Conservation (phyloP, 2,113 vertebrate species). For the Oenanthe oenanthe region DNA sequence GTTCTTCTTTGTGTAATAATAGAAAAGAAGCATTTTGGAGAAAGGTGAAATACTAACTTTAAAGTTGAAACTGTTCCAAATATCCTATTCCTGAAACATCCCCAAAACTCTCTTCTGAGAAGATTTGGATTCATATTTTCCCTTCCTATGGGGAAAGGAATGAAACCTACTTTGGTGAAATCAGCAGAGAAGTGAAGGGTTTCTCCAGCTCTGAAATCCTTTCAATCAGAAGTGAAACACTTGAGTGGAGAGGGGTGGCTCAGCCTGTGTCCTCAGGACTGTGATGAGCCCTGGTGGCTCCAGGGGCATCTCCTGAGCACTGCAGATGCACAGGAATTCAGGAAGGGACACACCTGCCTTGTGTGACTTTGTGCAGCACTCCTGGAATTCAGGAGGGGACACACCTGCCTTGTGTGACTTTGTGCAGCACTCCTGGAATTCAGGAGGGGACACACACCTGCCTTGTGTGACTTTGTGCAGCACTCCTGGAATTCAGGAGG, state of each 20-base stretch:
- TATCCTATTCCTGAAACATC: background rate
- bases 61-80: background rate
- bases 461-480: too few species aligned
- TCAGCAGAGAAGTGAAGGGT: background rate
- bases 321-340: background rate
- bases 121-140: background rate
- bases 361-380: background rate
- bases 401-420: too few species aligned
- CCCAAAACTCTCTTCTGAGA: background rate
- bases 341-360: background rate
- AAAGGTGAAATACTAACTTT: background rate
- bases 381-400: background rate
- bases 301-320: background rate
- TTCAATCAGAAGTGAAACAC: background rate
- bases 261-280: background rate
- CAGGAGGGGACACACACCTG: too few species aligned
- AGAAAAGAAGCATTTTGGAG: background rate
- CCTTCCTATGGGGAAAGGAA: background rate
- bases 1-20: background rate
- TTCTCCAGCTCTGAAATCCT: background rate
- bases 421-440: too few species aligned
- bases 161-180: background rate
- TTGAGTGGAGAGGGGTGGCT: background rate
- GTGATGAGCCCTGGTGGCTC: background rate
- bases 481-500: background rate